A percentile compares a stretch with the other conserved stretches of the same genome.
Evolutionary conservation across 2,113 vertebrate genomes (phyloP).

Genomic region (Ramphastos sulfuratus): DNA sequence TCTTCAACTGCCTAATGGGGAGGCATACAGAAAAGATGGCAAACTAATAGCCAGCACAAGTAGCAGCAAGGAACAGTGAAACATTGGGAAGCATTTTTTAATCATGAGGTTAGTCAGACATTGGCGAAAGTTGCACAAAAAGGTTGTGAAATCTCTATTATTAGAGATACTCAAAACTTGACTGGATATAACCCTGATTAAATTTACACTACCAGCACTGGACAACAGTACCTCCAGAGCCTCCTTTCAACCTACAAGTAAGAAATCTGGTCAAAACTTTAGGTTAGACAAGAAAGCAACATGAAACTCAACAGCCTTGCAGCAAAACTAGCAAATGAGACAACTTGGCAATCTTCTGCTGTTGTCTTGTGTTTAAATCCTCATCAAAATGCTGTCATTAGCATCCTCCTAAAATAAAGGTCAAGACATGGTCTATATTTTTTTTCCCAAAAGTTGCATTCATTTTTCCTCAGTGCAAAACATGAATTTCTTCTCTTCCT

Average conservation of each 20-base stretch:
- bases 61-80: not conserved
- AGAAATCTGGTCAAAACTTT: not conserved
- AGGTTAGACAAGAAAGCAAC: not conserved
- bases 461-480: not conserved
- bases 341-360: not conserved
- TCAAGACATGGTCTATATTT: not conserved
- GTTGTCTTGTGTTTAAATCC: not conserved
- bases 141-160: not conserved
- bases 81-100: not conserved
- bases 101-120: not conserved
- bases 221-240: not conserved
- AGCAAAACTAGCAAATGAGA: not conserved
- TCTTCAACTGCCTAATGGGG: not conserved
- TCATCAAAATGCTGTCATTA: slow-evolving; percentile 11
- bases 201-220: not conserved
- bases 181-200: not conserved
- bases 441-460: slow-evolving; percentile 9
- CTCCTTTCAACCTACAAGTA: not conserved
- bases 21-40: not conserved
- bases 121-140: not conserved
- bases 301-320: not conserved
- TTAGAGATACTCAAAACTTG: not conserved
- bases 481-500: slow-evolving; percentile 38
- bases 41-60: not conserved
- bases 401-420: not conserved